Evolutionary conservation across 2,888 invertebrate species (phyloP), one percentile per base, ranked within the genome.

Genomic region (Dexiosoma caninum): DNA sequence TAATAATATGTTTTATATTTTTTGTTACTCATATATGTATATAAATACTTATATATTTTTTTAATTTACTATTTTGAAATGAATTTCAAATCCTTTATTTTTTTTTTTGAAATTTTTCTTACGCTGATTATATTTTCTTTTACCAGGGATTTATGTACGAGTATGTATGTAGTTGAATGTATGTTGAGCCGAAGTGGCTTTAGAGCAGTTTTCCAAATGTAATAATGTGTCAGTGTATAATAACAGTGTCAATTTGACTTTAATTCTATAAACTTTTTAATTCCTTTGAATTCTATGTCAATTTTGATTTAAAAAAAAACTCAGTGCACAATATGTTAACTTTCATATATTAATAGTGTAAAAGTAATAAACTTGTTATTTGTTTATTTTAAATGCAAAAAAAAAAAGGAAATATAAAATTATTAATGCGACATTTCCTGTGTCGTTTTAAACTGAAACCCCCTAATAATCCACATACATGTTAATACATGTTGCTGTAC

Each of bases 261-360:
- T 62, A 14, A 19, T 12, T 40, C 16, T 57, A n/a, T 49, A 6
- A 46, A 0, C 14, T 51, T 35, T 32, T 42, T 59, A 30, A 8
- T 55, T 27, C 1, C 37, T 49, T 55, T 40, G 12, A 67, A 40
- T 57, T 32, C 27, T 6, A 46, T 35, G 49, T 62, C 19, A 30
- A 32, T 59, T 37, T 55, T 10, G 23, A 10, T n/a, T n/a, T 12
- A 10, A 14, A 60, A 60, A 53, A 40, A 62, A 79, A 79, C 62
- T 69, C 62, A 77, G 81, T 81, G 81, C 81, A 81, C 77, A 77
- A 70, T 69, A 81, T 81, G 81, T 81, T 81, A 81, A 81, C 81
- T 81, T 81, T 81, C 69, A 71, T 77, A 74, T 77, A 51, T 71
- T 23, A 62, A 74, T 80, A 51, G 49, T 75, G 57, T 66, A 27